A percentile compares a stretch with the other conserved stretches of the same genome.
Evolutionary conservation across 2,113 vertebrate species (phyloP).

Genomic region (Tragelaphus strepsiceros): DNA sequence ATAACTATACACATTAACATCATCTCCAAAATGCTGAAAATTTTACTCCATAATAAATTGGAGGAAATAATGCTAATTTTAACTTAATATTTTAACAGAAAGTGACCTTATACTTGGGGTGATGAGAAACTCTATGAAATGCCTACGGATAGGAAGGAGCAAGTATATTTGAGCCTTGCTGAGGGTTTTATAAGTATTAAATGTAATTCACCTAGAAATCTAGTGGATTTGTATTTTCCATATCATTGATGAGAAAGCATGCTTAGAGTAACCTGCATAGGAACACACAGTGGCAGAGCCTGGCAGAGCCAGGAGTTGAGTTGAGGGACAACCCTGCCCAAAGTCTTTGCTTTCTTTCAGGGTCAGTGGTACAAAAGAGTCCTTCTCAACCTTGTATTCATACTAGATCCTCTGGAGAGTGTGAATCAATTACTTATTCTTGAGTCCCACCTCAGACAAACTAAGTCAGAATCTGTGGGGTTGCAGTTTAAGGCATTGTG

Average conservation of each 20-base stretch:
- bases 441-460: background rate
- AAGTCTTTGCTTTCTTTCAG: background rate
- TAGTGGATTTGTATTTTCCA: background rate
- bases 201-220: background rate
- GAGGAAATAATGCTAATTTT: background rate
- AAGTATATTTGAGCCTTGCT: background rate
- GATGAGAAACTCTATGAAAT: background rate
- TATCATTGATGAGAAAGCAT: background rate
- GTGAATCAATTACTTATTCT: background rate
- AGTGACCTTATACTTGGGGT: background rate
- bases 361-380: background rate
- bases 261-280: background rate
- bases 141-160: background rate
- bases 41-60: background rate
- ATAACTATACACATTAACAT: background rate
- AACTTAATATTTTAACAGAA: background rate
- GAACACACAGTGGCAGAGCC: background rate
- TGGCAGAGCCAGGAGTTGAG: background rate
- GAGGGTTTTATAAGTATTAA: background rate
- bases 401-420: background rate
- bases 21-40: background rate
- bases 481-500: background rate
- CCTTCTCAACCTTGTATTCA: background rate
- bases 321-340: background rate
- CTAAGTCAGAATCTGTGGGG: background rate